phyloP scores from a whole-genome alignment of 2,113 vertebrate species.

The Australoheros scitulus region DNA sequence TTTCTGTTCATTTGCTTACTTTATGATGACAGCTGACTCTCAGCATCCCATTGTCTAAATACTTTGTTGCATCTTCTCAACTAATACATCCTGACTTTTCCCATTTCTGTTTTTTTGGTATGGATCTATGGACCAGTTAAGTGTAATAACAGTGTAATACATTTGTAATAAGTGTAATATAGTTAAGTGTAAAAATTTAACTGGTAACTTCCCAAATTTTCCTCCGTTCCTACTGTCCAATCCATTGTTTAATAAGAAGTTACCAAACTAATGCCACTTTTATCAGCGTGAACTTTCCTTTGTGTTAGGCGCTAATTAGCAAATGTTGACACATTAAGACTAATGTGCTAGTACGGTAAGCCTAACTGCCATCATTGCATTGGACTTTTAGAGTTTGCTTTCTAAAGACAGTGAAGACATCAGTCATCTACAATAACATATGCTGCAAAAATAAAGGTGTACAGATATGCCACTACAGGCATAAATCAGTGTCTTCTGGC shows the following conservation, averaged over 20 bases:
- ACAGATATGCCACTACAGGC: neutral
- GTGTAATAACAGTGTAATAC: no score
- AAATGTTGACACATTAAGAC: neutral
- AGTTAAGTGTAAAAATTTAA: neutral
- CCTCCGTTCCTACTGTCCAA: neutral
- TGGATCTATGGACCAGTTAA: neutral
- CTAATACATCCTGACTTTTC: neutral
- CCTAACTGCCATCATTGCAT: neutral
- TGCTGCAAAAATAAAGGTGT: slow-evolving; percentile 25
- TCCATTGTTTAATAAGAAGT: neutral
- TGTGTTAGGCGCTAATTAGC: neutral
- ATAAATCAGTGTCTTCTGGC: slow-evolving; percentile 23
- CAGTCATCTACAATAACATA: slow-evolving; percentile 2
- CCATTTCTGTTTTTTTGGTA: neutral
- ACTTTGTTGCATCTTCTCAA: neutral
- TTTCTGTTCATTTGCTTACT: neutral
- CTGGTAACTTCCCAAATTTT: neutral
- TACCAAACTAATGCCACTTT: neutral
- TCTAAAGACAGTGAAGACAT: neutral
- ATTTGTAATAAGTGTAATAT: no score
- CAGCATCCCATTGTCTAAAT: neutral
- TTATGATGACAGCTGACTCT: neutral
- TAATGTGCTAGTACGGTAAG: neutral
- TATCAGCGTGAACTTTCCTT: neutral
- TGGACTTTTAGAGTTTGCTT: neutral